A percentile compares a stretch with the other conserved stretches of the same genome.
phyloP scores from a whole-genome alignment of 2,888 invertebrate genomes.

The Meliscaeva auricollis region DNA sequence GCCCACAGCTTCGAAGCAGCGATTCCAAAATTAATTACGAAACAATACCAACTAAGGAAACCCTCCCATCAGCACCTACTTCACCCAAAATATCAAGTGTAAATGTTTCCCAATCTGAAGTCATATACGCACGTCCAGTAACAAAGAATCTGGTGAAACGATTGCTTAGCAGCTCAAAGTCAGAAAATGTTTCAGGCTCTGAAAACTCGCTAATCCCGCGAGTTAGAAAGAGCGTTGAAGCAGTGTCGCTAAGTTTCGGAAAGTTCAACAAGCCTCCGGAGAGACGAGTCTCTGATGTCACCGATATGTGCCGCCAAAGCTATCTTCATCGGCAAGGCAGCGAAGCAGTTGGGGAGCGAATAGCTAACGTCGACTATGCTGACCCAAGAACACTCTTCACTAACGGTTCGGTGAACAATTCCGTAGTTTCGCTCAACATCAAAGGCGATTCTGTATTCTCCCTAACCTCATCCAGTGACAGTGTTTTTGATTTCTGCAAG shows the following conservation, averaged over 20 bases:
- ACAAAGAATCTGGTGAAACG: conserved; percentile 81
- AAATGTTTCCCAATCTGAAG: conserved; percentile 75
- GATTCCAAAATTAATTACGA: conserved; percentile 79
- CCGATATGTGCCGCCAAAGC: conserved; percentile 83
- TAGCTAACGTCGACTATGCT: conserved; percentile 94
- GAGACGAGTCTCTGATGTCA: conserved; percentile 82
- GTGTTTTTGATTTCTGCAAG: conserved; percentile 80
- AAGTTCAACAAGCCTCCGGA: conserved; percentile 81
- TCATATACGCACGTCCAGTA: conserved; percentile 78
- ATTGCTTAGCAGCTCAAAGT: conserved; percentile 78
- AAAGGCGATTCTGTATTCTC: conserved; percentile 84
- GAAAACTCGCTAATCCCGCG: conserved; percentile 81
- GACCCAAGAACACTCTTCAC: conserved; percentile 90
- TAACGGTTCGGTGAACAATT: conserved; percentile 76
- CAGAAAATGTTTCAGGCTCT: conserved; percentile 80
- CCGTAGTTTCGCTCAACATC: conserved; percentile 78
- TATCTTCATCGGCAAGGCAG: conserved; percentile 91
- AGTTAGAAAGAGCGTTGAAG: conserved; percentile 80
- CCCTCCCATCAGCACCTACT: background rate
- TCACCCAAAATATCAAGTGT: conserved; percentile 62
- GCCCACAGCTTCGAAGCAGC: conserved; percentile 75
- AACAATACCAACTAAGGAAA: conserved; percentile 68
- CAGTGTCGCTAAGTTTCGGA: conserved; percentile 79
- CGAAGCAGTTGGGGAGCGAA: conserved; percentile 92
- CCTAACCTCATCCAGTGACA: conserved; percentile 83